These are phyloP conservation scores for Lumbricus terrestris DNA, from an alignment of 2,888 invertebrate genomes.

Conservation along the genomic window DNA sequence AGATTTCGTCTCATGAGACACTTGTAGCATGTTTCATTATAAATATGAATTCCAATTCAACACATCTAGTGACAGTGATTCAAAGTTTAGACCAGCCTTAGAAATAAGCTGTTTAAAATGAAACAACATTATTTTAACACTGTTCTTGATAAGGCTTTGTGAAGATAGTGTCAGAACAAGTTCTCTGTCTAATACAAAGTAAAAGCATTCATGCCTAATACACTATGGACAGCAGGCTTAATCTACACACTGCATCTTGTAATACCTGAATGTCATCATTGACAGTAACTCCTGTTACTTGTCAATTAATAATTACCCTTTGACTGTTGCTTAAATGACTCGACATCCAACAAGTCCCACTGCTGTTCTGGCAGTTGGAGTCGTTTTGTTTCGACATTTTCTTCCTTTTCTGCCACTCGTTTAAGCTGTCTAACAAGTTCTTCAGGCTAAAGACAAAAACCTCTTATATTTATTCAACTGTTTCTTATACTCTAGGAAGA, in stretches of 20 bases:
- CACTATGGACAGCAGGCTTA: background rate
- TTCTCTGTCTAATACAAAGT: too few species aligned
- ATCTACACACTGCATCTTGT: background rate
- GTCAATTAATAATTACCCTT: too few species aligned
- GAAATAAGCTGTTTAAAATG: background rate
- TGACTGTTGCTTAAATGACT: conserved; percentile 20
- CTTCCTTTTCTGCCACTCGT: conserved; percentile 16
- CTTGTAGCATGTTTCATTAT: background rate
- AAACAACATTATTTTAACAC: background rate
- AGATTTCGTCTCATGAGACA: background rate
- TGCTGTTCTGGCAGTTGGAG: conserved; percentile 12
- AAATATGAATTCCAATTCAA: background rate
- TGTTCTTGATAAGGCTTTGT: too few species aligned
- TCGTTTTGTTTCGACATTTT: conserved; percentile 13
- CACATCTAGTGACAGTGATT: background rate
- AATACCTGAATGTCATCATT: background rate
- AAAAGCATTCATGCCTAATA: background rate
- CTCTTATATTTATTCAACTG: background rate
- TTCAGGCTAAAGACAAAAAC: conserved; percentile 16
- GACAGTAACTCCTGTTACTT: too few species aligned
- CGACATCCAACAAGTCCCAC: conserved; percentile 19
- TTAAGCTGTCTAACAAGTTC: conserved; percentile 9
- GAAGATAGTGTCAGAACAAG: too few species aligned
- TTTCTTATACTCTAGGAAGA: too few species aligned
- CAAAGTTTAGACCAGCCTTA: background rate